Conservation (phyloP, 2,113 vertebrate genomes). For the Odocoileus hemionus region DNA sequence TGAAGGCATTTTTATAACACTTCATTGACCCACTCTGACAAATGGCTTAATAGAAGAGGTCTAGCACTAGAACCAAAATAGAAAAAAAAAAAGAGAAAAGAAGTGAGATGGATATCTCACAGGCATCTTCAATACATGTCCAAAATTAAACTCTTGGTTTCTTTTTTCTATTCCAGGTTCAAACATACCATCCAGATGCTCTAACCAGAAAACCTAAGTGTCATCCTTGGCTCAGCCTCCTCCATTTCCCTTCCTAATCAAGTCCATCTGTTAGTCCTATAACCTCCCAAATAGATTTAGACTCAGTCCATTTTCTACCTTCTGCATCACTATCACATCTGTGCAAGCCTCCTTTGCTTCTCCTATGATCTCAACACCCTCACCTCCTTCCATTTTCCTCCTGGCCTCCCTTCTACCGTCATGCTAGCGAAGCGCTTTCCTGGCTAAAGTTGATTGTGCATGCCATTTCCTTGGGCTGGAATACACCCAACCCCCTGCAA, state of each 20-base stretch:
- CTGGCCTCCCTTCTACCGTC: not conserved
- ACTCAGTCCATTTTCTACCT: not conserved
- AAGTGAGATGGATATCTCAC: not conserved
- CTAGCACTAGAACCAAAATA: not conserved
- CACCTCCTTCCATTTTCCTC: not conserved
- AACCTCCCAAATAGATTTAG: not conserved
- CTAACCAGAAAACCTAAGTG: not conserved
- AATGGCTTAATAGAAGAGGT: not conserved
- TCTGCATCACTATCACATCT: not conserved
- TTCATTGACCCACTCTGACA: not conserved
- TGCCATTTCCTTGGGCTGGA: not conserved
- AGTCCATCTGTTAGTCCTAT: not conserved
- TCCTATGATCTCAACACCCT: not conserved
- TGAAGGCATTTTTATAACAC: not conserved
- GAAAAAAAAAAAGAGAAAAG: not conserved
- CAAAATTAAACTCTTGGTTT: constrained; percentile 6
- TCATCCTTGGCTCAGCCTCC: not conserved
- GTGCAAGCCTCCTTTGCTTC: not conserved
- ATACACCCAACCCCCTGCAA: not conserved
- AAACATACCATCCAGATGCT: not conserved
- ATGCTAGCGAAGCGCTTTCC: not conserved
- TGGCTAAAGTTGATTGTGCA: not conserved
- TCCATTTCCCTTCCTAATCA: not conserved
- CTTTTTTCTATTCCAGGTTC: not conserved
- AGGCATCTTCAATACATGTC: not conserved